A percentile compares a stretch with the other conserved stretches of the same genome.
Conservation (phyloP, 2,888 invertebrate genomes). For the Teinopalpus imperialis region DNA sequence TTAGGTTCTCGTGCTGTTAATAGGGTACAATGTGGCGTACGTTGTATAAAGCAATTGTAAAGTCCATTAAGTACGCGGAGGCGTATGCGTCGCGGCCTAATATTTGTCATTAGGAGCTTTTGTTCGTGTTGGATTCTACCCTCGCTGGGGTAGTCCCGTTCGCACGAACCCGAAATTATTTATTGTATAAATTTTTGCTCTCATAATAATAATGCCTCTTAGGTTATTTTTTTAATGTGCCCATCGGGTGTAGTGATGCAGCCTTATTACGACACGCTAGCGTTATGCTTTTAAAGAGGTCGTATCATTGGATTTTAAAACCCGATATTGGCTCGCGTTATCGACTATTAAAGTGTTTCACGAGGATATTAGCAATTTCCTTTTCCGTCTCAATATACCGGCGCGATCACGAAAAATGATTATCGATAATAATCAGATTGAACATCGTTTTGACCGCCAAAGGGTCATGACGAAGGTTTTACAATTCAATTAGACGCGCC, state of each 20-base stretch:
- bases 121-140: slow-evolving; percentile 55
- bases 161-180: slow-evolving; percentile 60
- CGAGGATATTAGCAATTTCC: slow-evolving; percentile 37
- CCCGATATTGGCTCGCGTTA: slow-evolving; percentile 8
- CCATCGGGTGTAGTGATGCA: slow-evolving; percentile 54
- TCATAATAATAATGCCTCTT: slow-evolving; percentile 52
- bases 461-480: slow-evolving; percentile 74
- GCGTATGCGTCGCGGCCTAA: slow-evolving; percentile 53
- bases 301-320: slow-evolving; percentile 25
- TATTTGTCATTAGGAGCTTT: slow-evolving; percentile 75
- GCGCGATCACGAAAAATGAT: slow-evolving; percentile 60
- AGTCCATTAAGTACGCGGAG: slow-evolving; percentile 67
- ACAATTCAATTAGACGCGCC: slow-evolving; percentile 77
- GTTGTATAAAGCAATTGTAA: slow-evolving; percentile 59
- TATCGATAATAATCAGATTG: slow-evolving; percentile 72
- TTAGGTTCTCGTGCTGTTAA: slow-evolving; percentile 49
- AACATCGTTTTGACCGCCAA: slow-evolving; percentile 70
- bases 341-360: slow-evolving; percentile 21
- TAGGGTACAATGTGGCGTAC: slow-evolving; percentile 52
- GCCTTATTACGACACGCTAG: slow-evolving; percentile 33
- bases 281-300: slow-evolving; percentile 35
- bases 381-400: slow-evolving; percentile 48
- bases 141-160: slow-evolving; percentile 50
- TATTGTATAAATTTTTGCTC: slow-evolving; percentile 63
- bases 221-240: slow-evolving; percentile 58